These are phyloP conservation scores for Heterotis niloticus DNA, from an alignment of 2,113 vertebrate genomes.

Conservation along the genomic window DNA sequence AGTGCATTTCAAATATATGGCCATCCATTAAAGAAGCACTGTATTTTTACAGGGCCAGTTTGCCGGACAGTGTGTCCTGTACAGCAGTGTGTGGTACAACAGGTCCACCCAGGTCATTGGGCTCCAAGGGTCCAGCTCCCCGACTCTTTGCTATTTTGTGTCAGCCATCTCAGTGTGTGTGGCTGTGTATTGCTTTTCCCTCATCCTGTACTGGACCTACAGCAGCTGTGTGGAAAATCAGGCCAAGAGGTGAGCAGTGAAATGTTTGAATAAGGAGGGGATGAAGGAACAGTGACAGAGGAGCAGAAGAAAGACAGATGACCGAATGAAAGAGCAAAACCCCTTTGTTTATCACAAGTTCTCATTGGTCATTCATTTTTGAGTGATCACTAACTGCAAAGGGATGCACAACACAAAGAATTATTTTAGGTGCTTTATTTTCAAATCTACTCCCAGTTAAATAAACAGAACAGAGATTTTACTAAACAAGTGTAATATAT, in stretches of 20 bases:
- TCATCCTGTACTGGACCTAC: slow-evolving; percentile 53
- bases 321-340: too few species aligned
- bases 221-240: slow-evolving; percentile 45
- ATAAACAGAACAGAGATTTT: too few species aligned
- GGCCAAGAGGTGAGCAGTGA: slow-evolving; percentile 35
- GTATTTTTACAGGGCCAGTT: slow-evolving; percentile 51
- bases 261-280: neutral
- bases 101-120: slow-evolving; percentile 23
- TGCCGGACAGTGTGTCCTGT: slow-evolving; percentile 50
- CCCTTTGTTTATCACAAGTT: too few species aligned
- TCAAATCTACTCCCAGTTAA: too few species aligned
- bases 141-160: slow-evolving; percentile 58
- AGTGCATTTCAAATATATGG: neutral
- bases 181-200: slow-evolving; percentile 52
- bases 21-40: neutral
- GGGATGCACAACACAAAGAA: too few species aligned
- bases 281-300: too few species aligned
- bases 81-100: slow-evolving; percentile 45
- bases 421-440: too few species aligned
- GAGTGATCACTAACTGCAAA: too few species aligned
- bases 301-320: neutral
- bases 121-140: slow-evolving; percentile 32
- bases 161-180: slow-evolving; percentile 39
- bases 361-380: too few species aligned
- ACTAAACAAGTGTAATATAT: too few species aligned